phyloP scores from a whole-genome alignment of 1,140 invertebrate genomes.

The Trinorchestia longiramus region DNA sequence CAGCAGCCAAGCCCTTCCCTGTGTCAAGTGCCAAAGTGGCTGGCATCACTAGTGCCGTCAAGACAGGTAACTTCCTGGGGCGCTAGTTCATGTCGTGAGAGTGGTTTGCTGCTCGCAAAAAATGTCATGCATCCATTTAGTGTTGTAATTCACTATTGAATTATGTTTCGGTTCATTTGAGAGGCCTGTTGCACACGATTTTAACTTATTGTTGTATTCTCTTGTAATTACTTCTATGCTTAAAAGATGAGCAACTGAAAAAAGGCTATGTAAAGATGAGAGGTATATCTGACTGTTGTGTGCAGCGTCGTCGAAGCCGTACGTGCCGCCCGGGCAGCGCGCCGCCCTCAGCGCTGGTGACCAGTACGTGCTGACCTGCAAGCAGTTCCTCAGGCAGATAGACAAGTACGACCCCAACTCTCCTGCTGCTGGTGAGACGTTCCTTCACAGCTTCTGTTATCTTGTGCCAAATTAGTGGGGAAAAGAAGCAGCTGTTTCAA shows the following conservation, averaged over 20 bases:
- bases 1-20: conserved; percentile 60
- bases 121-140: neutral
- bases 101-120: neutral
- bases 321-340: conserved; percentile 63
- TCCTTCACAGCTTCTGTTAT: too few relatives aligned
- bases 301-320: conserved; percentile 64
- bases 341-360: conserved; percentile 55
- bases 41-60: conserved; percentile 60
- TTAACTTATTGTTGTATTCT: too few relatives aligned
- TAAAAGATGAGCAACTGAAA: neutral
- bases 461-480: too few relatives aligned
- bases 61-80: conserved; percentile 53
- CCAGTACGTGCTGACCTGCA: conserved; percentile 58
- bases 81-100: neutral
- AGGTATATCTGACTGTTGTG: neutral
- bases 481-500: too few relatives aligned
- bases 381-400: conserved; percentile 65
- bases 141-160: neutral
- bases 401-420: conserved; percentile 56
- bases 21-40: conserved; percentile 57
- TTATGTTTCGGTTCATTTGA: neutral
- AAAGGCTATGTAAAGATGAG: neutral
- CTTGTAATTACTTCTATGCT: too few relatives aligned
- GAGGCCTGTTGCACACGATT: neutral
- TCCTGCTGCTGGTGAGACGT: neutral